phyloP scores from a whole-genome alignment of 2,888 invertebrate species.

The Hartigia nigra region DNA sequence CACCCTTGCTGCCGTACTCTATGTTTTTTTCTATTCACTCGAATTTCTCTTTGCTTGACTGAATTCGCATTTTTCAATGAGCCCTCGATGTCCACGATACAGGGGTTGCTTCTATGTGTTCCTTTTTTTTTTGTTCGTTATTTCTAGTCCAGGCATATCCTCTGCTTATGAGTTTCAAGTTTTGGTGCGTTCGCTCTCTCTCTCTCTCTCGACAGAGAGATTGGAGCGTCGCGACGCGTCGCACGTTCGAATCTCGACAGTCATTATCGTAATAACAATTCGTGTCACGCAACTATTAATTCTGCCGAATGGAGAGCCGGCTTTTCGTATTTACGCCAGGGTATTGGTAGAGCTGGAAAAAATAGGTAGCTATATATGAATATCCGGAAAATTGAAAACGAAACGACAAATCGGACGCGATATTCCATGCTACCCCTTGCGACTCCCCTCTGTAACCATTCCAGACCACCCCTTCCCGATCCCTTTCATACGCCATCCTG shows the following conservation, averaged over 20 bases:
- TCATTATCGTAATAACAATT: conserved; percentile 52
- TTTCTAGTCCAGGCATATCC: background rate
- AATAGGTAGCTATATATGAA: conserved; percentile 34
- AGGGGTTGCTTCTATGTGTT: background rate
- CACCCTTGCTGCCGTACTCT: background rate
- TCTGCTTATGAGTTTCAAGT: background rate
- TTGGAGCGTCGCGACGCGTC: background rate
- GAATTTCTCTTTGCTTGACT: background rate
- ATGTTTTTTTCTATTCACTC: background rate
- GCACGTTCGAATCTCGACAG: conserved; percentile 33
- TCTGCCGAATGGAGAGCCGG: conserved; percentile 24
- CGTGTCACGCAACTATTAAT: conserved; percentile 47
- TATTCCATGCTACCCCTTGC: background rate
- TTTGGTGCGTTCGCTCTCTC: conserved; percentile 4
- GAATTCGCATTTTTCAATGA: background rate
- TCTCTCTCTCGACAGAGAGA: conserved; percentile 28
- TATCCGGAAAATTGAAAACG: conserved; percentile 52
- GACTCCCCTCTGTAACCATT: background rate
- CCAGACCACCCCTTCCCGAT: background rate
- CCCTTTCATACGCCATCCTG: background rate
- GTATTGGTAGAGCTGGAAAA: background rate
- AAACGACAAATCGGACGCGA: conserved; percentile 32
- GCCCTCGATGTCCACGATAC: background rate
- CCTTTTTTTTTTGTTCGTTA: background rate
- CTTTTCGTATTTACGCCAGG: conserved; percentile 21